Evolutionary conservation across 2,113 vertebrate genomes (phyloP).

Genomic region (Gallinago undulata): DNA sequence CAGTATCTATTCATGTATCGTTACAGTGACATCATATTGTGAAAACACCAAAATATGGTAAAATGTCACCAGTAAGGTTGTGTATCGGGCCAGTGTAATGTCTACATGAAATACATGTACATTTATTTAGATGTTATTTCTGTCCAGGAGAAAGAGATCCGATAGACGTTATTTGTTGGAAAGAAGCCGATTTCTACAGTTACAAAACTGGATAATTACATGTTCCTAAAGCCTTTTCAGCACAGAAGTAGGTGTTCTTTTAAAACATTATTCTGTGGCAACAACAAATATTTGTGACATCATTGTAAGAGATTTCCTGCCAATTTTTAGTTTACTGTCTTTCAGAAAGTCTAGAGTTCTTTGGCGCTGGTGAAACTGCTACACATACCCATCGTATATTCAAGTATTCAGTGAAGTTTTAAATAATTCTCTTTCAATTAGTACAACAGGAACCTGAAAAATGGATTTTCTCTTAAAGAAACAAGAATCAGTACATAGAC

Average conservation of each 20-base stretch:
- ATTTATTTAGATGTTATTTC: constrained; percentile 1
- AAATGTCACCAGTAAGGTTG: neutral
- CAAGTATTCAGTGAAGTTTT: constrained; percentile 76
- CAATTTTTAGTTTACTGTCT: constrained; percentile 66
- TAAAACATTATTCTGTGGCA: constrained; percentile 56
- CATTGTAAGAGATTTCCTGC: constrained; percentile 49
- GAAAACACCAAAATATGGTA: neutral
- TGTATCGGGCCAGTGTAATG: neutral
- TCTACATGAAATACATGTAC: neutral
- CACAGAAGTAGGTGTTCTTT: constrained; percentile 51
- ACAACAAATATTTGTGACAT: constrained; percentile 56
- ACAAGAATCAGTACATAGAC: constrained; percentile 54
- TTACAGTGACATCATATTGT: neutral
- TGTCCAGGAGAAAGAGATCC: neutral
- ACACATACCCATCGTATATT: constrained; percentile 61
- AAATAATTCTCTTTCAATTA: constrained; percentile 80
- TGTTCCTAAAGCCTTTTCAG: constrained; percentile 43
- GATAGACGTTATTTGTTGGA: neutral
- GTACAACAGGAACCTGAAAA: constrained; percentile 66
- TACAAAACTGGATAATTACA: constrained; percentile 45
- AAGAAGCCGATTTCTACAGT: constrained; percentile 49
- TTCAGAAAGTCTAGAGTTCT: constrained; percentile 62
- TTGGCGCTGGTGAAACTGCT: constrained; percentile 66
- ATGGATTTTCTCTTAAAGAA: constrained; percentile 73
- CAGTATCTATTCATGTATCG: neutral